Base-by-base conservation (phyloP, 2,888 invertebrate species). In the Sympetrum striolatum region DNA sequence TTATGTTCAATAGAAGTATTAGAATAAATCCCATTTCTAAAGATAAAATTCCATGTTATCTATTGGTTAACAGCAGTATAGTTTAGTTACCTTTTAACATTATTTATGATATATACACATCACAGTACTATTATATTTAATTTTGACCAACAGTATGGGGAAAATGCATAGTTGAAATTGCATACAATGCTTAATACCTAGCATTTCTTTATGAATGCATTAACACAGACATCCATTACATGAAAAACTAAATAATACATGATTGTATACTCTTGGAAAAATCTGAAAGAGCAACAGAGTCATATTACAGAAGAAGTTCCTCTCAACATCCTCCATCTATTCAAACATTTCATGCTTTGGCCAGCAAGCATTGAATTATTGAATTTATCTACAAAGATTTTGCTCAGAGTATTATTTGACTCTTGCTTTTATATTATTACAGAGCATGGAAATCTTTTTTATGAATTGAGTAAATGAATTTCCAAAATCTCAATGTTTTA, bases 121-220 rank as follows among this genome's bases (percentile, higher is more conserved):
- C 86, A 86, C 60, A 86, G 60, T 37, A 86, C 86, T 64, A 86
- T 31, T 37, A 86, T 37, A 64, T 37, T 25, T 60, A 60, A 86
- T 37, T 86, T 86, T 60, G 60, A 37, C 37, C 37, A 86, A 64
- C 39, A 37, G 25, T n/a, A 22, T 60, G 12, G 22, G 10, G 12
- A 60, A 37, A 31, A 31, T 73, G 31, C 31, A 73, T 73, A 31
- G 12, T 73, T 25, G 31, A 14, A 73, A 22, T 73, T 31, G 25
- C 73, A 31, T 73, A 73, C 73, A 73, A 73, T 73, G 73, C 73
- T 73, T 73, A 31, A 73, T 31, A 10, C 12, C 31, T 31, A 31
- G 73, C 31, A 73, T 73, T 73, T 31, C 31, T 25, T 31, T 31
- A 25, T 73, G 31, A 0, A 73, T 73, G 31, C 10, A 73, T 31